Base-by-base conservation (phyloP, 2,888 invertebrate genomes). In the Tetranychus truncatus region DNA sequence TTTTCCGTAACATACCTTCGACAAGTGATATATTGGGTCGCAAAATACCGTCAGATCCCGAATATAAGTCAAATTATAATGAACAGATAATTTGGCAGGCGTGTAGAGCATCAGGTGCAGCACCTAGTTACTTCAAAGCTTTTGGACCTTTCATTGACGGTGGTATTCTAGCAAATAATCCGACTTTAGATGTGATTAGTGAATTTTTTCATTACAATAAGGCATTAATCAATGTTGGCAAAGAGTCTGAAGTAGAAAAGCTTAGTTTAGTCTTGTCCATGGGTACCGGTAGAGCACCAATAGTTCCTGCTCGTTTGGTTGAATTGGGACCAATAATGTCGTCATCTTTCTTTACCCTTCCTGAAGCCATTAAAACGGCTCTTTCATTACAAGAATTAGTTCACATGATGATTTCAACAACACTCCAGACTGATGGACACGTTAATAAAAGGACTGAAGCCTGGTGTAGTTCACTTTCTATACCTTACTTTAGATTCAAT, bases 141-240 rank as follows among this genome's bases (percentile, higher is more conserved):
- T 75, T 74, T 6, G 78, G 78, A 21, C 77, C 79, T 78, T 76
- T 77, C 79, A 44, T 79, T 88, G 81, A 89, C 88, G 97, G 97
- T 3, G 96, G 96, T 4, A 84, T 97, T 5, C 94, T 96, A 81
- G 90, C 96, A 1, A 99, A 99, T 83, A 99, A 99, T 82, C 99
- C 99, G 0, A 95, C 96, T 0, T 82, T 97, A 75, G 97, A 99
- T 82, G 90, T 92, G 0, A 84, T 99, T 79, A 92, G 95, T 0
- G 97, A 99, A 84, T 88, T 97, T 46, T 88, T 92, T 74, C 93
- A 95, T 81, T 88, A 93, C 81, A 90, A 92, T 81, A 85, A 90
- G 77, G 92, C 94, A 0, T 84, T 93, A 71, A 87, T 88, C 78
- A 88, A 89, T 20, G 86, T 81, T 81, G 80, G 80, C 18, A 77